phyloP scores from a whole-genome alignment of 2,113 vertebrate species.

The Vidua macroura region DNA sequence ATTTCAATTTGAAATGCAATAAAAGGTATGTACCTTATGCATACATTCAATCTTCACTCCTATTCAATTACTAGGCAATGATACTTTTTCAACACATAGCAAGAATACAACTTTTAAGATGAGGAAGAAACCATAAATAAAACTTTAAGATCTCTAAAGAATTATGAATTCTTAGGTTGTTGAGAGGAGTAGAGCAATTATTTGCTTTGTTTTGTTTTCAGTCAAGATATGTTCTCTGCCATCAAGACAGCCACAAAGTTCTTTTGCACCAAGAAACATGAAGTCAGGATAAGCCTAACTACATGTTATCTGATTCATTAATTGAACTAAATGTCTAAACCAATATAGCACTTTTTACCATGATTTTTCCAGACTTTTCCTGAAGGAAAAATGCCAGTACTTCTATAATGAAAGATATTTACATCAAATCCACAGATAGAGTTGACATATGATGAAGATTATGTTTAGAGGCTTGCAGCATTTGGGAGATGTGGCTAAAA shows the following conservation, averaged over 20 bases:
- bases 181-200: background rate
- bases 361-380: background rate
- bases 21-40: background rate
- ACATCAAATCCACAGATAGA: background rate
- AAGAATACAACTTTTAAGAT: background rate
- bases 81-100: background rate
- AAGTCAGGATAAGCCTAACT: background rate
- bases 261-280: background rate
- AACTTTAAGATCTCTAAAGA: background rate
- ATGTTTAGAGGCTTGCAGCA: background rate
- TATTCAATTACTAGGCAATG: background rate
- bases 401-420: background rate
- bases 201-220: background rate
- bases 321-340: background rate
- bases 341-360: background rate
- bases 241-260: background rate
- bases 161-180: background rate
- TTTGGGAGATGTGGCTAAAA: background rate
- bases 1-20: background rate
- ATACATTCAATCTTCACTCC: background rate
- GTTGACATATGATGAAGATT: background rate
- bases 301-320: background rate
- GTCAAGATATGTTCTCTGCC: background rate
- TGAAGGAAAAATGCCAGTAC: background rate
- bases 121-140: background rate